Evolutionary conservation across 2,113 vertebrate species (phyloP).

Genomic region (Salvelinus sp.): DNA sequence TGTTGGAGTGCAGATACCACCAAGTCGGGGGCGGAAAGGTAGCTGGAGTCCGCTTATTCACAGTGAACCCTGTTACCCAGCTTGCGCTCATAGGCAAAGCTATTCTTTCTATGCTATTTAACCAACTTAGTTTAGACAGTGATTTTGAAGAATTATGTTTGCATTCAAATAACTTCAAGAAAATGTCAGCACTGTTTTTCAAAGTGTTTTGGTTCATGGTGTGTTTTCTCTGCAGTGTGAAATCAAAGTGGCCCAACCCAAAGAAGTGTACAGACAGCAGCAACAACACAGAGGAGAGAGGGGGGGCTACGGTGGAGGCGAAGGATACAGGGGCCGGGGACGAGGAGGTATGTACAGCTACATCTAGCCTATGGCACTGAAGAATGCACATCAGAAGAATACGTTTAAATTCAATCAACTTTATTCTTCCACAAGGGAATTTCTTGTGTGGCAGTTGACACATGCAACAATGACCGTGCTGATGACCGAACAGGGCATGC

Average conservation of each 20-base stretch:
- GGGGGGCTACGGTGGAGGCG: conserved; percentile 72
- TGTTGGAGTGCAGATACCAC: conserved; percentile 88
- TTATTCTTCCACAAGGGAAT: not conserved
- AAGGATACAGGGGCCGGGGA: conserved; percentile 78
- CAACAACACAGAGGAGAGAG: conserved; percentile 80
- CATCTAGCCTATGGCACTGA: not conserved
- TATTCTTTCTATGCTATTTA: no score
- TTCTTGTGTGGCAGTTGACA: no score
- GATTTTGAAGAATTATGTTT: no score
- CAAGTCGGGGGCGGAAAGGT: conserved; percentile 90
- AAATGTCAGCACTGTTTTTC: no score
- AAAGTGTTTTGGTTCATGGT: no score
- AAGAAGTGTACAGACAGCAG: conserved; percentile 87
- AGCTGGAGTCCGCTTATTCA: conserved; percentile 1
- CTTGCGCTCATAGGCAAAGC: not conserved
- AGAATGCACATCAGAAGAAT: not conserved
- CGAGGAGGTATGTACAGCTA: conserved; percentile 69
- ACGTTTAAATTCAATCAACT: not conserved
- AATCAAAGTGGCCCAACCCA: conserved; percentile 89
- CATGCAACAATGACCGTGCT: no score
- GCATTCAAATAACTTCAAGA: no score
- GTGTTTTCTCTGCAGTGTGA: conserved; percentile 76
- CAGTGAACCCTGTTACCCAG: not conserved
- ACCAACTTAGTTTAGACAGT: no score
- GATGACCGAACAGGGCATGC: no score